Evolutionary conservation across 1,140 invertebrate species (phyloP), one percentile per base, ranked within the genome.

Genomic region (Ylistrum balloti): DNA sequence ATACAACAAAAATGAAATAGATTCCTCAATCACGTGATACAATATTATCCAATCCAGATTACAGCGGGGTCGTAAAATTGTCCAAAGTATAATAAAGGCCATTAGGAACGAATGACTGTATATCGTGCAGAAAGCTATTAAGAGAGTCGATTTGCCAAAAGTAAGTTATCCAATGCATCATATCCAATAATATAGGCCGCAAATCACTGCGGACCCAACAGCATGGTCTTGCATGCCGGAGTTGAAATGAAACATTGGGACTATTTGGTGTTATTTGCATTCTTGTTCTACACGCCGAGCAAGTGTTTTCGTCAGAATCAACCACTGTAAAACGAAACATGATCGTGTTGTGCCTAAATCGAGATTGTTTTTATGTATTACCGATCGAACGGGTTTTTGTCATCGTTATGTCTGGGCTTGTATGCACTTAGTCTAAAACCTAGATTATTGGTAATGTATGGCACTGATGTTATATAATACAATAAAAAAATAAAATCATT

Each of bases 61-160:
- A 74, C 56, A 74, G 56, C 28, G 22, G 56, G 56, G 56, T n/a
- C 28, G 56, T 74, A 74, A 74, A 74, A 74, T 74, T 74, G 56
- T 74, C 56, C 56, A 74, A 74, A 74, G 56, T 74, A 74, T 74
- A 74, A 74, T 74, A n/a, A 74, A 74, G 56, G 56, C 56, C 56
- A 74, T 74, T 74, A 74, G 56, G 56, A n/a, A 74, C 28, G 56
- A 28, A 74, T 74, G 56, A 74, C 56, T n/a, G 3, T 74, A 74
- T 74, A 74, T 28, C 56, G 56, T 74, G 56, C 56, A 74, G 56
- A 74, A 74, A 74, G 9, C 56, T 74, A 74, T 74, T 74, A 74
- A 74, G 22, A 28, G 20, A 28, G 56, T 74, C 56, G 56, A 74
- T 74, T 74, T 28, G 56, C 56, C 56, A 74, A 74, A 74, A 74